phyloP scores from a whole-genome alignment of 2,888 invertebrate species.

The Volucella zonaria region DNA sequence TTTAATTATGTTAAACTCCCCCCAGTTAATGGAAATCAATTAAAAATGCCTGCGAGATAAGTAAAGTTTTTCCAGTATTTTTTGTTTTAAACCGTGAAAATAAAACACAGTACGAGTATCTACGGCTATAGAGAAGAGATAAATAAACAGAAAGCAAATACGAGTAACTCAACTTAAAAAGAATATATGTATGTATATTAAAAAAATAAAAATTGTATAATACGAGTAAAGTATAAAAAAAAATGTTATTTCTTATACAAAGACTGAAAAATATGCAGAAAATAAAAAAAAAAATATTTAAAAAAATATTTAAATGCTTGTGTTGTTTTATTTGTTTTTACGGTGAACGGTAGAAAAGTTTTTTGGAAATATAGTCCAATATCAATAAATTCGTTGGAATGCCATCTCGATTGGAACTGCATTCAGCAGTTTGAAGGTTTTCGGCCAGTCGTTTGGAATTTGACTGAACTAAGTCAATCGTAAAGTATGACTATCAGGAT shows the following conservation, averaged over 20 bases:
- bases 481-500: no score
- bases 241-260: constrained; percentile 82
- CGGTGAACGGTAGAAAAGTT: no score
- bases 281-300: constrained; percentile 75
- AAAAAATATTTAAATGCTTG: constrained; percentile 52
- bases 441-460: no score
- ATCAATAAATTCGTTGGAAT: not conserved
- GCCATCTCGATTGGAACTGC: not conserved
- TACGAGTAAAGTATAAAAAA: constrained; percentile 67
- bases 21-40: constrained; percentile 45
- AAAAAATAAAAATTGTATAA: constrained; percentile 62
- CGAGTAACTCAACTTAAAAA: constrained; percentile 69
- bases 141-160: constrained; percentile 67
- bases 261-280: constrained; percentile 80
- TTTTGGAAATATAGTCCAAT: no score
- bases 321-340: constrained; percentile 7
- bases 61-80: constrained; percentile 16
- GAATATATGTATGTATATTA: constrained; percentile 65
- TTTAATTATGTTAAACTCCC: constrained; percentile 20
- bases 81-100: constrained; percentile 39
- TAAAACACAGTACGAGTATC: constrained; percentile 55
- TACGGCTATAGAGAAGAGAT: constrained; percentile 53
- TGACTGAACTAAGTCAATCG: no score
- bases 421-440: not conserved
- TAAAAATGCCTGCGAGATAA: constrained; percentile 52